A percentile compares a stretch with the other conserved stretches of the same genome.
These are phyloP conservation scores for Sympetrum striolatum DNA, from an alignment of 2,888 invertebrate genomes.

Conservation along the genomic window DNA sequence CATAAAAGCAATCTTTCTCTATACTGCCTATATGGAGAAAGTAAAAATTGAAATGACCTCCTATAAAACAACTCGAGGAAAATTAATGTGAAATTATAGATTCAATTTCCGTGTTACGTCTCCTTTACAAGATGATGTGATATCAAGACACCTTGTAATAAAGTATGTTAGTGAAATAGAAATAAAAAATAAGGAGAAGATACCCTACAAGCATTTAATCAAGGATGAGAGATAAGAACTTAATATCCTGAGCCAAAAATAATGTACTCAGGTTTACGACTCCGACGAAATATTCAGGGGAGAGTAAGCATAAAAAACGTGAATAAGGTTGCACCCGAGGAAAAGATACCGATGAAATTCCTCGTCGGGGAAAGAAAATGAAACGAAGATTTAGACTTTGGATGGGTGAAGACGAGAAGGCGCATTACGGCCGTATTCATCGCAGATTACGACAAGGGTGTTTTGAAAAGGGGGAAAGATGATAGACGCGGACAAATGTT, in stretches of 20 bases:
- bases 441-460: background rate
- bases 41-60: too few species aligned
- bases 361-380: background rate
- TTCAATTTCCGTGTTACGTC: too few species aligned
- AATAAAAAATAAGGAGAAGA: background rate
- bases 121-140: too few species aligned
- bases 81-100: too few species aligned
- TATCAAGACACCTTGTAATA: background rate
- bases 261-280: background rate
- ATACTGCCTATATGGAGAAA: too few species aligned
- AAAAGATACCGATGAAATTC: background rate
- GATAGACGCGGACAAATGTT: background rate
- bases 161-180: background rate
- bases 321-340: background rate
- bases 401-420: background rate
- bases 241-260: background rate
- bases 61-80: too few species aligned
- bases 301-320: background rate
- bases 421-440: background rate
- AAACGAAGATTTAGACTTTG: background rate
- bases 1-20: too few species aligned
- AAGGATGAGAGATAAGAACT: background rate
- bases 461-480: background rate
- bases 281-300: background rate
- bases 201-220: background rate